Evolutionary conservation across 2,888 invertebrate genomes (phyloP), one percentile per base, ranked within the genome.

Genomic region (Trisateles emortualis): DNA sequence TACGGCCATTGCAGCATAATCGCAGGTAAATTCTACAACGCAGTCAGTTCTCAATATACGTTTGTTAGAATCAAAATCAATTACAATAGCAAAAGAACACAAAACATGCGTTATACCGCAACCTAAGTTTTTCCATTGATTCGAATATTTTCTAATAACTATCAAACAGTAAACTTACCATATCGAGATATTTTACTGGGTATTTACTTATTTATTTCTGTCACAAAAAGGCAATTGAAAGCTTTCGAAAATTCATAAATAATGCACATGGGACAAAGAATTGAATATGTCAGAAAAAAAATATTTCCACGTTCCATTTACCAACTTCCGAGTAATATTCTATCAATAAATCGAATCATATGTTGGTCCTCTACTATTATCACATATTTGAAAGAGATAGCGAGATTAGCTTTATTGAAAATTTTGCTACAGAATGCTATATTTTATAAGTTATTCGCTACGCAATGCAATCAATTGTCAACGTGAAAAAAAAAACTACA

Each of bases 201-300:
- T 58, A 49, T 40, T 45, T 13, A 36, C 11, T 42, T 51, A 36
- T 17, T 26, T 50, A 59, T 53, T 68, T 58, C 43, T 45, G 55
- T 70, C 53, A 68, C 57, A 52, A 66, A 63, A 56, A 14, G 14
- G 44, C 33, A 55, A 69, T 47, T 51, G 39, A 46, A 55, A 40
- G 26, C 30, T 36, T 29, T 46, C 24, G 35, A 39, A 44, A 47
- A 48, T 54, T 63, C 33, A 52, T 69, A 68, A 57, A 59, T 66
- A 63, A 5, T 63, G 63, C 71, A 68, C 68, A 68, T 69, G 68
- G 62, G 30, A 44, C 35, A 17, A 36, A 32, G 26, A 49, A 50
- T 47, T 43, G 46, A 36, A 62, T 50, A 48, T 56, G 46, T 35
- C 45, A 33, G 9, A 14, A 10, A 22, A 29, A 16, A 32, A 9